A percentile compares a stretch with the other conserved stretches of the same genome.
Conservation (phyloP, 2,797 vertebrate species). For the Fratercula arctica region DNA sequence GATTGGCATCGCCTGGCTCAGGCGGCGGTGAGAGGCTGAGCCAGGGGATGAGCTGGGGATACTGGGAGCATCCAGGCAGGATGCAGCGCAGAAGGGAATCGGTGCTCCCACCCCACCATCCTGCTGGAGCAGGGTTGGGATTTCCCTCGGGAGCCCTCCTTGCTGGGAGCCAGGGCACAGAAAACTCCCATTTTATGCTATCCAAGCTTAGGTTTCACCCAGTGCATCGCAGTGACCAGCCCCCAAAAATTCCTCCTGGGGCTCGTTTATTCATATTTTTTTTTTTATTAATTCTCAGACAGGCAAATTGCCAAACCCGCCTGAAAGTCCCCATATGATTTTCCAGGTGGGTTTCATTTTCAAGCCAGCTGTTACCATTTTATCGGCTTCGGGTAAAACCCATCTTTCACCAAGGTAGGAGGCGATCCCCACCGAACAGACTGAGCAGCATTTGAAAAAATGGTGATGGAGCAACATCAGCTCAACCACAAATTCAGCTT, state of each 20-base stretch:
- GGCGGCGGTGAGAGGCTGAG: neutral
- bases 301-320: neutral
- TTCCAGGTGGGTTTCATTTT: neutral
- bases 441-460: neutral
- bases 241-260: neutral
- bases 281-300: neutral
- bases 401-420: neutral
- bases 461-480: neutral
- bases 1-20: slow-evolving; percentile 60
- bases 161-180: neutral
- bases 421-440: neutral
- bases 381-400: accelerated
- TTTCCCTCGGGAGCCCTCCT: neutral
- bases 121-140: neutral
- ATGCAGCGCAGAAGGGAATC: neutral
- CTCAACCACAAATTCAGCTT: neutral
- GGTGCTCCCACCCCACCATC: accelerated
- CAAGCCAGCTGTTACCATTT: neutral
- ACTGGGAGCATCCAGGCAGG: neutral
- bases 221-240: neutral
- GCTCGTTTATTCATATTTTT: neutral
- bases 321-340: neutral
- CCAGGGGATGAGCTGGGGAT: neutral
- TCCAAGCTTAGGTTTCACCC: neutral
- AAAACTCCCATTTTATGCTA: neutral